Evolutionary conservation across 2,797 vertebrate genomes (phyloP).

Genomic region (Xiphophorus birchmanni): DNA sequence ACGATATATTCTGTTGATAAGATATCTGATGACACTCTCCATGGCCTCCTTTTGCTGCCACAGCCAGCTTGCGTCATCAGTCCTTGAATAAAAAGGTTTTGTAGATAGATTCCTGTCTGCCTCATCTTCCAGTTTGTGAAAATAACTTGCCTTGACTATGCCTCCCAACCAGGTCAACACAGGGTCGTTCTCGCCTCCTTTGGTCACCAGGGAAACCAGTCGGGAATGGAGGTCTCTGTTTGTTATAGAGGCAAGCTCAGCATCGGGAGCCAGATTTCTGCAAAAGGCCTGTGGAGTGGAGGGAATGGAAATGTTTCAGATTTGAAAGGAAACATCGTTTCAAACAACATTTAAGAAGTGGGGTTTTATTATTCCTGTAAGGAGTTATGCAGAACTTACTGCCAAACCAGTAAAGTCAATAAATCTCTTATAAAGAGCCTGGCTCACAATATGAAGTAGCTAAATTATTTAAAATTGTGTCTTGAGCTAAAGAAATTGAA

Average conservation of each 20-base stretch:
- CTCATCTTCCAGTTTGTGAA: not conserved
- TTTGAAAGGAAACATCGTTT: not conserved
- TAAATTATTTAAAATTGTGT: not conserved
- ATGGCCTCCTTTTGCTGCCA: conserved; percentile 42
- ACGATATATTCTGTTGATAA: conserved; percentile 61
- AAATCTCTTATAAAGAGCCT: not conserved
- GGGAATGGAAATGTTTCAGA: not conserved
- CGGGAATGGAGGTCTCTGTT: conserved; percentile 64
- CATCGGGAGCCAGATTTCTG: conserved; percentile 52
- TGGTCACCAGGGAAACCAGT: conserved; percentile 73
- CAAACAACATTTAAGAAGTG: not conserved
- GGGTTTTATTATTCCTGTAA: not conserved
- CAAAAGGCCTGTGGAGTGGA: conserved; percentile 60
- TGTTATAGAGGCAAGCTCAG: conserved; percentile 74
- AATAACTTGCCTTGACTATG: conserved; percentile 65
- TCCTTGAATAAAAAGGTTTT: not conserved
- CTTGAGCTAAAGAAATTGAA: not conserved
- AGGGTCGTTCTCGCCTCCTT: conserved; percentile 50
- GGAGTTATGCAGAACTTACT: not conserved
- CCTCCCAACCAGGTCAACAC: conserved; percentile 78
- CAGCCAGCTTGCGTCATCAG: conserved; percentile 18
- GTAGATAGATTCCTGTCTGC: not conserved
- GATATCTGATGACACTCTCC: conserved; percentile 61
- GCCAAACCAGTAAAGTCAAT: not conserved
- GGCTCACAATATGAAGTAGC: not conserved